Conservation (phyloP, 2,888 invertebrate species). For the Zaprionus lineosus region DNA sequence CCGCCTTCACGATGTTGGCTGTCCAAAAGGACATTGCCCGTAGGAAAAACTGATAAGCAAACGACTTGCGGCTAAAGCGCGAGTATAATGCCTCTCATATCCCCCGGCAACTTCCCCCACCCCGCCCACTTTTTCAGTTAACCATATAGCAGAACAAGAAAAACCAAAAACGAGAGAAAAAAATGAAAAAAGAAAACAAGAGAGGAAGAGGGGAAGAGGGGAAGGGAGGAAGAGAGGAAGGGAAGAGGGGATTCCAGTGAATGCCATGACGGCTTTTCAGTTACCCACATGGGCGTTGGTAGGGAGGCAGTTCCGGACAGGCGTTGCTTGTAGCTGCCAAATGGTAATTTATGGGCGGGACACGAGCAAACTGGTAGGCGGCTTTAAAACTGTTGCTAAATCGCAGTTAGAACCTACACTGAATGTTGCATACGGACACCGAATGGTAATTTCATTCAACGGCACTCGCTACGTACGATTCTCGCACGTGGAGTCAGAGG, state of each 20-base stretch:
- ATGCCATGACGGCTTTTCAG: slow-evolving; percentile 30
- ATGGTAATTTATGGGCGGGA: slow-evolving; percentile 73
- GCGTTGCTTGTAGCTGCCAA: slow-evolving; percentile 64
- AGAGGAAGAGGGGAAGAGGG: neutral
- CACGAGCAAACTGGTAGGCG: slow-evolving; percentile 64
- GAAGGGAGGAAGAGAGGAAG: neutral
- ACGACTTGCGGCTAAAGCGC: slow-evolving; percentile 77
- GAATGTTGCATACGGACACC: slow-evolving; percentile 23
- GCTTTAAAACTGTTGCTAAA: slow-evolving; percentile 68
- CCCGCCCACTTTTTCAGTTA: neutral
- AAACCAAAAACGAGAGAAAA: neutral
- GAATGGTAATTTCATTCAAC: slow-evolving; percentile 24
- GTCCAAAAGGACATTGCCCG: slow-evolving; percentile 47
- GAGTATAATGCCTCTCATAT: slow-evolving; percentile 54
- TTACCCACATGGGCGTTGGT: slow-evolving; percentile 37
- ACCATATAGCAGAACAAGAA: neutral
- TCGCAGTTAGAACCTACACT: slow-evolving; percentile 26
- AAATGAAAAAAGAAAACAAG: neutral
- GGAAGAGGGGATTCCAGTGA: slow-evolving; percentile 17
- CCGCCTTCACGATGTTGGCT: too few relatives aligned
- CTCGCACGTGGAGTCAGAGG: too few relatives aligned
- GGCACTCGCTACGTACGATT: too few relatives aligned
- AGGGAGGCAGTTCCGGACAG: slow-evolving; percentile 20
- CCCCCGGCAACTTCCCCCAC: slow-evolving; percentile 7
- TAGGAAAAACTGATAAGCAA: slow-evolving; percentile 73